Evolutionary conservation across 2,888 invertebrate species (phyloP).

Genomic region (Icerya purchasi): DNA sequence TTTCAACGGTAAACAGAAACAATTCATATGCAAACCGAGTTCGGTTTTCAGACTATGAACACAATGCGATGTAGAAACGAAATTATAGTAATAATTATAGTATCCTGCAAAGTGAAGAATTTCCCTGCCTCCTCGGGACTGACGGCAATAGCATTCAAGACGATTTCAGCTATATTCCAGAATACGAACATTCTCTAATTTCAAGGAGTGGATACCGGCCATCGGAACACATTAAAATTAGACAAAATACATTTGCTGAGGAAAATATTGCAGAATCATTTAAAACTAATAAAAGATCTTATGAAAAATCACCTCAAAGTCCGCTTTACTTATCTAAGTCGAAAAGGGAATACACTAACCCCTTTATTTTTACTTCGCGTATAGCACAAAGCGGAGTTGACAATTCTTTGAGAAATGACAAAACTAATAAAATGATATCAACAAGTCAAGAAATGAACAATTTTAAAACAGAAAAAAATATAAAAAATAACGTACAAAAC

Average conservation of each 20-base stretch:
- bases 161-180: not conserved
- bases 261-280: not conserved
- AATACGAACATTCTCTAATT: not conserved
- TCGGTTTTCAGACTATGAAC: not conserved
- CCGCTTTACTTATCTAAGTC: not conserved
- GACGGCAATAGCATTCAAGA: not conserved
- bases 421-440: too few species aligned
- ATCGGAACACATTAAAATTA: not conserved
- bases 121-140: not conserved
- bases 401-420: too few species aligned
- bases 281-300: not conserved
- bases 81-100: not conserved
- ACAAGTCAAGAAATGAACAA: too few species aligned
- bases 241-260: not conserved
- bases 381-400: not conserved
- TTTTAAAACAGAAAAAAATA: too few species aligned
- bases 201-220: not conserved
- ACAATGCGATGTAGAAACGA: not conserved
- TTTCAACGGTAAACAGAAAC: not conserved
- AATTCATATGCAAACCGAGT: not conserved
- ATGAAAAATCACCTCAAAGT: not conserved
- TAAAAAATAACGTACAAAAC: too few species aligned
- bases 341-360: not conserved
- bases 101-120: not conserved
- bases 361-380: not conserved